Base-by-base conservation (phyloP, 2,888 invertebrate species). In the Leptopilina myrica region DNA sequence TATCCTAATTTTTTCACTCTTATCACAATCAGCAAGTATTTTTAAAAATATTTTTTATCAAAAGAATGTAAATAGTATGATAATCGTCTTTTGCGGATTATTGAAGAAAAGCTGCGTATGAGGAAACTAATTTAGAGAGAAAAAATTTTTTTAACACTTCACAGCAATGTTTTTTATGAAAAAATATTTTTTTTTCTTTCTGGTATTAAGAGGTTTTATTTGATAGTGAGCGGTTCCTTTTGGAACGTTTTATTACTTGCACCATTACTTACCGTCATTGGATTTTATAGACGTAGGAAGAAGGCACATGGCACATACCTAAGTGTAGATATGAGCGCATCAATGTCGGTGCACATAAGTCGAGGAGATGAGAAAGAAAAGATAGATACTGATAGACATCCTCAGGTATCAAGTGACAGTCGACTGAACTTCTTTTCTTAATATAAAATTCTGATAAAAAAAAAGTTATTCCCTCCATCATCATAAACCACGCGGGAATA, bases 191-290 rank as follows among this genome's bases (percentile, higher is more conserved):
- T 43, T 56, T 56, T 56, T 12, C 2, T 5, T 56, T 12, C 0
- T 5, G 11, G 14, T 14, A 14, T 56, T 33, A 4, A 5, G 5
- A 14, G 56, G 33, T 33, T 33, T 33, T 33, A 33, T 33, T 56
- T n/a, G n/a, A 56, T 5, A 12, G n/a, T 56, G 20, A 66, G 66
- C 66, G 14, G 56, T 56, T 56, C 14, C 56, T 56, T 56, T 56
- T 56, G 56, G 56, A 56, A n/a, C 56, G n/a, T 56, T n/a, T 56
- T 56, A 56, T 56, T 56, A 56, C 46, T 8, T 66, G 43, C 46
- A 66, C 66, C 43, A 46, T 66, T 66, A 66, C 66, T 66, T 66
- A 66, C 66, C 43, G 46, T 43, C 20, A 15, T n/a, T 59, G 14
- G 59, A 14, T 14, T 59, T 59, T 59, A 59, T 59, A 59, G 59